Conservation (phyloP, 2,797 vertebrate species). For the Megalops cyprinoides region DNA sequence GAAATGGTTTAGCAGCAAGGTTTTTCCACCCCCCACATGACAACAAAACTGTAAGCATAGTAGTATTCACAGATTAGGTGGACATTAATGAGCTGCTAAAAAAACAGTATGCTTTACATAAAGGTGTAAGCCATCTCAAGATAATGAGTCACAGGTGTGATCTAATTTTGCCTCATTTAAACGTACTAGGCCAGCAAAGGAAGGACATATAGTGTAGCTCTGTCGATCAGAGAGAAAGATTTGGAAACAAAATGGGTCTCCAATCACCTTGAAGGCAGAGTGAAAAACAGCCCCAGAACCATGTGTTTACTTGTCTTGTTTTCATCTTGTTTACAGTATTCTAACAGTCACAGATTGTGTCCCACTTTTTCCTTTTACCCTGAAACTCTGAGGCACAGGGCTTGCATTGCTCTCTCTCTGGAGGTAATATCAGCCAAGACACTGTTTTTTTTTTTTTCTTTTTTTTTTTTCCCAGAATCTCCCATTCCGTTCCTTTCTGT, state of each 20-base stretch:
- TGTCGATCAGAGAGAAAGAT: neutral
- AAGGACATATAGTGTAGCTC: neutral
- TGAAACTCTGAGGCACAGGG: conserved; percentile 2
- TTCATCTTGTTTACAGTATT: conserved; percentile 2
- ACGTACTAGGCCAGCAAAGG: neutral
- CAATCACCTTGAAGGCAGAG: neutral
- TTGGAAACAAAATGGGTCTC: neutral
- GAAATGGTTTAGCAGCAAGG: too few relatives aligned
- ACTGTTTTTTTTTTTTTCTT: conserved; percentile 16
- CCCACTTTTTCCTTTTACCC: neutral
- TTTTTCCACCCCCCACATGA: too few relatives aligned
- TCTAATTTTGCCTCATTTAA: neutral
- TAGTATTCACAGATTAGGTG: neutral
- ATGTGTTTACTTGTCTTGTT: neutral
- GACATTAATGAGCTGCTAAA: neutral
- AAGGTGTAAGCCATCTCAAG: neutral
- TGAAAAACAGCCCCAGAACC: neutral
- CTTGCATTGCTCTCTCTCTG: neutral
- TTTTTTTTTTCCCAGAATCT: neutral
- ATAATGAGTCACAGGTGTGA: neutral
- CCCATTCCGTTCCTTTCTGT: too few relatives aligned
- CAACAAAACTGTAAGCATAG: neutral
- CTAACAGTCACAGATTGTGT: neutral
- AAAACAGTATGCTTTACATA: neutral
- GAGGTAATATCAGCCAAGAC: conserved; percentile 34